A percentile compares a stretch with the other conserved stretches of the same genome.
These are phyloP conservation scores for Scolopax bukidnonensis DNA, from an alignment of 2,797 vertebrate genomes.

Conservation along the genomic window DNA sequence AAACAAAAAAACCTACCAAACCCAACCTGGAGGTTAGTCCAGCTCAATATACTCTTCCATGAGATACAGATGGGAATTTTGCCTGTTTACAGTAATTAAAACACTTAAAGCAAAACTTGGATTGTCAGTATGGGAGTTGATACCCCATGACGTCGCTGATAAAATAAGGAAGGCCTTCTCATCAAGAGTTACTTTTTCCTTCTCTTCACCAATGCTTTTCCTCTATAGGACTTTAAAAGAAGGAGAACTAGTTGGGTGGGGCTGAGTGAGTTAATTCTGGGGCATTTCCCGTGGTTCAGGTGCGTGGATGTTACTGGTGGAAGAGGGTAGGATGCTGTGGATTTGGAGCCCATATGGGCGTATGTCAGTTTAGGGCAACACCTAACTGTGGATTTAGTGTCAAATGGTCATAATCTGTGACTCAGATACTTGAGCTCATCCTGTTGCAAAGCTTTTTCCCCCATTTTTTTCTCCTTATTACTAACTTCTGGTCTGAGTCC, in stretches of 20 bases:
- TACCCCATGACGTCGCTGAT: rapidly evolving
- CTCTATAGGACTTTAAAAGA: neutral
- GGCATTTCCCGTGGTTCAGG: neutral
- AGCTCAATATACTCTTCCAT: neutral
- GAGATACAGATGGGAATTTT: neutral
- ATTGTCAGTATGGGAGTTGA: neutral
- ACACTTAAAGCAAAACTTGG: neutral
- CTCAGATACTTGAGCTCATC: neutral
- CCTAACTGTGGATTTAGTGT: neutral
- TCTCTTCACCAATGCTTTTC: neutral
- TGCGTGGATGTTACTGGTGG: neutral
- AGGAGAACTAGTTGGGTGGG: neutral
- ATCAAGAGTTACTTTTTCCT: neutral
- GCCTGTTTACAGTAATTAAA: neutral
- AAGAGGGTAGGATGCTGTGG: neutral
- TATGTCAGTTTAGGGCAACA: neutral
- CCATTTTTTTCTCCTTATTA: neutral
- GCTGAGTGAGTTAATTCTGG: neutral
- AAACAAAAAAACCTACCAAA: too few relatives aligned
- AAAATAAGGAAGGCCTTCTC: neutral
- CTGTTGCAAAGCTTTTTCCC: neutral
- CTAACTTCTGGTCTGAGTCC: neutral
- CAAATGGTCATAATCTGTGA: neutral
- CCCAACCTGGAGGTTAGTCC: neutral
- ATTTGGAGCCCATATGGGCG: neutral